Percentiles rank a stretch among this genome's conserved stretches.
These are phyloP conservation scores for Tetrax tetrax DNA, from an alignment of 2,113 vertebrate species.

Conservation along the genomic window DNA sequence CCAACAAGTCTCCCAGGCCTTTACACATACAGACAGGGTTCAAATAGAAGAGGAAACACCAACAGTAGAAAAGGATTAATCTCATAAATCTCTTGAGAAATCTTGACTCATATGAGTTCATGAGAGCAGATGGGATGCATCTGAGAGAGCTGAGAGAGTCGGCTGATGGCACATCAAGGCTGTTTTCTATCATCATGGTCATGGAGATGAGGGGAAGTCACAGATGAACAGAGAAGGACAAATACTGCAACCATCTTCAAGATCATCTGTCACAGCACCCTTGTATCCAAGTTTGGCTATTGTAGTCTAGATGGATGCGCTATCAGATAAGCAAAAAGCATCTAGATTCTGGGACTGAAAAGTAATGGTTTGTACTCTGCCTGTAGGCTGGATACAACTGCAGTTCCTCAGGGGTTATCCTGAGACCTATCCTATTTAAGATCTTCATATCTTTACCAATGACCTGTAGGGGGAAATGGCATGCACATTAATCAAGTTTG, in stretches of 20 bases:
- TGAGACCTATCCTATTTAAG: neutral
- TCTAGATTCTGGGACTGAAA: neutral
- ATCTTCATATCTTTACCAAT: neutral
- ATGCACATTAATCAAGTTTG: neutral
- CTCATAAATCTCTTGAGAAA: neutral
- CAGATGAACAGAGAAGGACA: neutral
- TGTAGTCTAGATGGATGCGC: neutral
- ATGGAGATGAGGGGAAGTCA: neutral
- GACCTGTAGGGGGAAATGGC: neutral
- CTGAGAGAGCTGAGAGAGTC: neutral
- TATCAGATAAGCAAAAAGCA: neutral
- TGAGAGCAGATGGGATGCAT: neutral
- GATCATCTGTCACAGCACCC: neutral
- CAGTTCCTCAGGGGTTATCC: neutral
- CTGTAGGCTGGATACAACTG: neutral
- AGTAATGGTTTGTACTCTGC: neutral
- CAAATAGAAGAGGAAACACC: neutral
- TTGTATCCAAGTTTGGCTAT: neutral
- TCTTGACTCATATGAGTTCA: neutral
- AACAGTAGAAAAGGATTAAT: neutral
- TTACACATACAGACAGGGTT: neutral
- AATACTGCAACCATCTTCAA: neutral
- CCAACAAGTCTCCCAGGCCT: neutral
- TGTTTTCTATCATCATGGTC: neutral
- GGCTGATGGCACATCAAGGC: neutral